Evolutionary conservation across 2,113 vertebrate genomes (phyloP), one percentile per base, ranked within the genome.

Genomic region (Thryonomys swinderianus): DNA sequence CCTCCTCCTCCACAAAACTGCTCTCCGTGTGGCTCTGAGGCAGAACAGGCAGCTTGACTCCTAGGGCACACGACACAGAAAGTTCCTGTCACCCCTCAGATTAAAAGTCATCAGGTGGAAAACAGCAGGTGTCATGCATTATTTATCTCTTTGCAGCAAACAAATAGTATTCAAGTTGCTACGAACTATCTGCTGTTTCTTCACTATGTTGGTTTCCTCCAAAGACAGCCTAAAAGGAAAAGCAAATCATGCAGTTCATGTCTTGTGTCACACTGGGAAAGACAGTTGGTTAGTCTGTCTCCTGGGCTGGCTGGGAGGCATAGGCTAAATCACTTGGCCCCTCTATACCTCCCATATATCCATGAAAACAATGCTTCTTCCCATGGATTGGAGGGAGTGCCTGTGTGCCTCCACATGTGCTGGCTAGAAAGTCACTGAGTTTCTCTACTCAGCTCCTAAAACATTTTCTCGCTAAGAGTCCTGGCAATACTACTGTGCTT

Each of bases 71-170:
- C 74, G 96, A 93, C 30, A 88, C 85, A 51, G 64, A 61, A 64
- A 92, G 85, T 45, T n/a, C 86, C 90, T 97, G 88, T 91, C 92
- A 73, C 62, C 92, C 86, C 85, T 95, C 88, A 94, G 88, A 30
- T 78, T 62, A 94, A 97, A 96, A 96, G 85, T 10, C 84, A 96
- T 83, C 84, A 85, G 84, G 81, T 96, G 88, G 94, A 59, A 97
- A 98, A 96, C 93, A 94, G 80, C 61, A 94, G 95, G 95, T 94
- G 21, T 21, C 55, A 83, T 81, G 76, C 1, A 1, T 79, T 97
- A 86, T 94, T 98, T 97, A 93, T 91, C 85, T 96, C 88, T 96
- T 80, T 74, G 89, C 82, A 81, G 93, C 88, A 85, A 97, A 83
- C 90, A 88, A 95, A 88, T 45, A 51, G 59, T 51, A 80, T 91